These are phyloP conservation scores for Theristicus caerulescens DNA, from an alignment of 2,113 vertebrate genomes.

Conservation along the genomic window DNA sequence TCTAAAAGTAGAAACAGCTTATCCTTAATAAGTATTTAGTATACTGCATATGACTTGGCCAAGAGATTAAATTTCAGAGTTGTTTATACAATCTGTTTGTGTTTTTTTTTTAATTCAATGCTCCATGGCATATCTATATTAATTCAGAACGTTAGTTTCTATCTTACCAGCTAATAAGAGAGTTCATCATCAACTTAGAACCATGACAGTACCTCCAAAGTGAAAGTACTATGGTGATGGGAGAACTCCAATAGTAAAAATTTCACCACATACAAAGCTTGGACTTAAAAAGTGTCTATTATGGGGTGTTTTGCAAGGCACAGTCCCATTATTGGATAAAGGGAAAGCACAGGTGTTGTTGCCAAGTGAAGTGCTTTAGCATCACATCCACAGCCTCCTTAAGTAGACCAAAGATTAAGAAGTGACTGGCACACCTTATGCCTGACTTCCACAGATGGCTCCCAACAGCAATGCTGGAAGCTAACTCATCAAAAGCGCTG, in stretches of 20 bases:
- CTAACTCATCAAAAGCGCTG: neutral
- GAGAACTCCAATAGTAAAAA: neutral
- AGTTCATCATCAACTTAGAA: neutral
- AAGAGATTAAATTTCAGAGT: slow-evolving; percentile 49
- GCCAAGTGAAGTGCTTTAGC: neutral
- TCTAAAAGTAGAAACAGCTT: slow-evolving; percentile 47
- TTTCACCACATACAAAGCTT: neutral
- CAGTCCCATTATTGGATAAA: neutral
- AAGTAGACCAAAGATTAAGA: neutral
- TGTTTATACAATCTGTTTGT: neutral
- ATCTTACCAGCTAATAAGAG: neutral
- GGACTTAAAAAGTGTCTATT: neutral
- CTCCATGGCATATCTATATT: neutral
- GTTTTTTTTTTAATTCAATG: neutral
- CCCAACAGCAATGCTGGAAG: neutral
- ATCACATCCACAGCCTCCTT: neutral
- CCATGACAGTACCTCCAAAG: neutral
- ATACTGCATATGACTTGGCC: neutral
- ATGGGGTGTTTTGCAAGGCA: neutral
- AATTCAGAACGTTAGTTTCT: neutral
- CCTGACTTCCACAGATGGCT: neutral
- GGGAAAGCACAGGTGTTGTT: neutral
- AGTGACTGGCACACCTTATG: fast-evolving
- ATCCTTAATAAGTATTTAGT: slow-evolving; percentile 59
- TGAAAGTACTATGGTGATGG: neutral